Evolutionary conservation across 2,888 invertebrate species (phyloP).

Genomic region (Drosophila lutescens): DNA sequence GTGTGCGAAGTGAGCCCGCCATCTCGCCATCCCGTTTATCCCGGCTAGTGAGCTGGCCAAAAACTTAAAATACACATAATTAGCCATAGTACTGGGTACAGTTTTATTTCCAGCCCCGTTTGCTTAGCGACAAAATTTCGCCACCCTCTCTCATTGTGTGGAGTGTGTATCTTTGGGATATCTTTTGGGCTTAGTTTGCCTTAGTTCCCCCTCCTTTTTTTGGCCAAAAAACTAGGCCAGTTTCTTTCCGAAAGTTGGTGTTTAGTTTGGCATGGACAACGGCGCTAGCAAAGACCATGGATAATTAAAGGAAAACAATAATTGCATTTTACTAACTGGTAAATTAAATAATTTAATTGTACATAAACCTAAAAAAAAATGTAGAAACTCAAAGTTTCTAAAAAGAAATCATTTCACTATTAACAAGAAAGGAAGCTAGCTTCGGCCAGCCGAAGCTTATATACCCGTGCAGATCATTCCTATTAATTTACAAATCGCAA

Average conservation of each 20-base stretch:
- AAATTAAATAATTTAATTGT: too few species aligned
- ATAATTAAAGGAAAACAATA: constrained; percentile 75
- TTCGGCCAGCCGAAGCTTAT: too few species aligned
- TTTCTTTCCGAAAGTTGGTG: constrained; percentile 38
- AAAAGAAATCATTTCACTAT: too few species aligned
- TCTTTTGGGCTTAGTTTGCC: constrained; percentile 18
- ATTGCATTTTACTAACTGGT: constrained; percentile 9
- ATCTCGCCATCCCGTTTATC: constrained; percentile 29
- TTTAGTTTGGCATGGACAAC: constrained; percentile 54
- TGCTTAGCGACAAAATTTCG: constrained; percentile 41
- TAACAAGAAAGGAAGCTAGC: too few species aligned
- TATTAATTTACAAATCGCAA: too few species aligned
- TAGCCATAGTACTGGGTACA: constrained; percentile 63
- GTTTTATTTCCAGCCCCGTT: constrained; percentile 48
- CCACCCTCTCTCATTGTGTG: constrained; percentile 10
- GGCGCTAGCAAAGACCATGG: constrained; percentile 19
- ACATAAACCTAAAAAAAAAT: too few species aligned
- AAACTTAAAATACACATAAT: constrained; percentile 80
- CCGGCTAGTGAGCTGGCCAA: constrained; percentile 55
- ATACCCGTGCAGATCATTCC: too few species aligned
- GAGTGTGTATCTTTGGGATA: constrained; percentile 34
- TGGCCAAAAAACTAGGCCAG: constrained; percentile 59
- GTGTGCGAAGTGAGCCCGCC: constrained; percentile 5
- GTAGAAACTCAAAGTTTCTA: too few species aligned
- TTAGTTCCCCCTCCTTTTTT: constrained; percentile 10